phyloP scores from a whole-genome alignment of 2,113 vertebrate species.

The Dendropsophus ebraccatus region DNA sequence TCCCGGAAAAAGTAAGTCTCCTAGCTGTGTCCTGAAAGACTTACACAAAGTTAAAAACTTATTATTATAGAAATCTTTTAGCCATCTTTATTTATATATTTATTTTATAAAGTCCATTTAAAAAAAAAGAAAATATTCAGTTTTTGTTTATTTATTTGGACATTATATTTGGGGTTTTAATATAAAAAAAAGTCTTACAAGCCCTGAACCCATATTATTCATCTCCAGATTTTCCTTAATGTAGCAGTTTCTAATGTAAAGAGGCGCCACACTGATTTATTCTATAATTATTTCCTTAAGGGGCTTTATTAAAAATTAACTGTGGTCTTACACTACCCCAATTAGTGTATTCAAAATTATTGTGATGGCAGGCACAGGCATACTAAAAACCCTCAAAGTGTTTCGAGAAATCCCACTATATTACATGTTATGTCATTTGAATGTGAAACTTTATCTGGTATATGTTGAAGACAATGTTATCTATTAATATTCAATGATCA shows the following conservation, averaged over 20 bases:
- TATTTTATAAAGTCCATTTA: no score
- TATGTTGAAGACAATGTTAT: neutral
- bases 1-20: no score
- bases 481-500: neutral
- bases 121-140: no score
- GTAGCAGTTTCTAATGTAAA: constrained; percentile 74
- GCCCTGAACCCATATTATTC: constrained; percentile 67
- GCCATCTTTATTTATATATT: no score
- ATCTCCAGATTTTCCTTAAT: constrained; percentile 73
- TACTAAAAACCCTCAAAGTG: constrained; percentile 64
- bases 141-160: constrained; percentile 60
- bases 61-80: no score
- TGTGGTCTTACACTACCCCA: constrained; percentile 79
- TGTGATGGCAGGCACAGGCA: constrained; percentile 72
- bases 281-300: constrained; percentile 82
- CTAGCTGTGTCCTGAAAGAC: no score
- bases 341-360: constrained; percentile 78
- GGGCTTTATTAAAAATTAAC: constrained; percentile 83
- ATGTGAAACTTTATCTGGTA: neutral
- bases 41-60: no score
- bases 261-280: constrained; percentile 80
- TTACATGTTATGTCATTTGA: no score
- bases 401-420: constrained; percentile 40
- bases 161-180: constrained; percentile 61
- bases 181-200: constrained; percentile 15